Base-by-base conservation (phyloP, 2,113 vertebrate genomes). In the Lampris megalopsis region DNA sequence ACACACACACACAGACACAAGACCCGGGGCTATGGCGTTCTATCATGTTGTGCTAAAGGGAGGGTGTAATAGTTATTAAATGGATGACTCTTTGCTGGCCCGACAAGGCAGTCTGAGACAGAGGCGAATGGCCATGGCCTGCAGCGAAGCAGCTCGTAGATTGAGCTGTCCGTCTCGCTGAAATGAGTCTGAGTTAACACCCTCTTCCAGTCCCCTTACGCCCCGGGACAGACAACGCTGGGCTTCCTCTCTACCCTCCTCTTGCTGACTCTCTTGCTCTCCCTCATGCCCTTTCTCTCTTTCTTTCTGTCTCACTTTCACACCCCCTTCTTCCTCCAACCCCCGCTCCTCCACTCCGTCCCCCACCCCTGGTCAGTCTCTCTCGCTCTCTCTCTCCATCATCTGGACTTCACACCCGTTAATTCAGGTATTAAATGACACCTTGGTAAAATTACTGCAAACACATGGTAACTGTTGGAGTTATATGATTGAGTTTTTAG, bases 61-160 rank as follows among this genome's bases (percentile, higher is more conserved):
- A 73, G 85, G 92, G 91, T 92, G 91, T 94, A 95, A 96, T 95
- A 93, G 93, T 92, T 95, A 95, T 95, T 94, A 95, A 95, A 94
- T 94, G 93, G 94, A 95, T 93, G 93, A 94, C 93, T 92, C 75
- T 64, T 88, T 83, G 86, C 86, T 70, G 83, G 87, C 82, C 89
- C 89, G 87, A 85, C 84, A 90, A 89, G 88, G 81, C 87, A 82
- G 86, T 83, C 83, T 85, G 90, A 86, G 89, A 90, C 86, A 89
- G 89, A 79, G 80, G 88, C 90, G 92, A 93, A 91, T 90, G 87
- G 91, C 79, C 86, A 86, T 93, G 88, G 92, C 95, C 94, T 77
- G 88, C 82, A 94, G 95, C 95, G 60, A 91, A 90, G 92, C 89
- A 89, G 93, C 91, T 88, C 79, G 83, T 91, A 95, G 94, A 95